These are phyloP conservation scores for Tridacna crocea DNA, from an alignment of 2,888 invertebrate genomes.

Conservation along the genomic window DNA sequence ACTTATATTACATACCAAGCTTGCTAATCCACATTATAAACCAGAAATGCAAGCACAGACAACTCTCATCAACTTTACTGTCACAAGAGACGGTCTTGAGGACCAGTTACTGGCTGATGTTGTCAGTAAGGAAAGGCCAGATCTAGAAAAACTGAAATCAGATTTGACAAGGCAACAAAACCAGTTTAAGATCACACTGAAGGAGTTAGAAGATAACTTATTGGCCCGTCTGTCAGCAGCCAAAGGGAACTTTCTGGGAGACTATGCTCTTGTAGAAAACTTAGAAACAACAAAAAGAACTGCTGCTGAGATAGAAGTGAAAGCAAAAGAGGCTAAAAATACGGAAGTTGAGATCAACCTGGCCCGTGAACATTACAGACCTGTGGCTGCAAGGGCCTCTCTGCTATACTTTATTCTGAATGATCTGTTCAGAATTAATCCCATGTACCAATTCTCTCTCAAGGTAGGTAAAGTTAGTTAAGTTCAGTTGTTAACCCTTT, in stretches of 20 bases:
- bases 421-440: constrained; percentile 97
- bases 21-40: constrained; percentile 98
- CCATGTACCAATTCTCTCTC: constrained; percentile 98
- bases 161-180: constrained; percentile 98
- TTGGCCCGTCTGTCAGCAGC: constrained; percentile 95
- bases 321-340: constrained; percentile 95
- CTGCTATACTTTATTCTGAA: constrained; percentile 97
- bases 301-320: constrained; percentile 95
- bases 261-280: constrained; percentile 97
- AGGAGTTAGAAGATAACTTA: constrained; percentile 95
- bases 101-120: constrained; percentile 98
- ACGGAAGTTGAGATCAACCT: constrained; percentile 96
- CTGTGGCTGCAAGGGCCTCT: constrained; percentile 96
- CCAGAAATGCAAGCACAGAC: constrained; percentile 99
- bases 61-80: constrained; percentile 97
- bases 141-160: constrained; percentile 96
- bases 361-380: constrained; percentile 95
- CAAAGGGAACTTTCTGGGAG: constrained; percentile 96
- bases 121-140: constrained; percentile 97
- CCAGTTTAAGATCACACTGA: constrained; percentile 97
- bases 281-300: constrained; percentile 97
- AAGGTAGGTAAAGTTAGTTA: constrained; percentile 87
- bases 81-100: constrained; percentile 97
- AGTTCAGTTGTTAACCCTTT: too few relatives aligned
- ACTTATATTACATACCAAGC: constrained; percentile 95